A percentile compares a stretch with the other conserved stretches of the same genome.
Conservation (phyloP, 1,140 invertebrate species). For the Temnothorax nylanderi region DNA sequence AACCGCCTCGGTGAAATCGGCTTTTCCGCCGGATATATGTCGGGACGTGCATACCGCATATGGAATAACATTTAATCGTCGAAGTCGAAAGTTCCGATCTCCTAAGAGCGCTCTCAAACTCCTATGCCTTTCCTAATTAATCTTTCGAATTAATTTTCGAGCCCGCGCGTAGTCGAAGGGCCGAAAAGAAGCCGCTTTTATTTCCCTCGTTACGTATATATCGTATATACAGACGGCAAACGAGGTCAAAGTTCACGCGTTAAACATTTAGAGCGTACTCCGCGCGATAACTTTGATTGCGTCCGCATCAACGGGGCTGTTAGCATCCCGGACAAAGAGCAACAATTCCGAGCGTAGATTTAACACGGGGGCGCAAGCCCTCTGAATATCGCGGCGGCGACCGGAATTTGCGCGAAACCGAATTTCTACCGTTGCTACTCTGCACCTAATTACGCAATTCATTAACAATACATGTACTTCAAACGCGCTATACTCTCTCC, state of each 20-base stretch:
- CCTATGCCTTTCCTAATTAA: background rate
- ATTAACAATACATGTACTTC: slow-evolving; percentile 76
- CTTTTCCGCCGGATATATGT: background rate
- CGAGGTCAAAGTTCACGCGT: slow-evolving; percentile 54
- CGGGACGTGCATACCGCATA: background rate
- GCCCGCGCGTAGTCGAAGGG: background rate
- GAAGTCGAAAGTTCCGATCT: background rate
- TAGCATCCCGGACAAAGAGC: slow-evolving; percentile 63
- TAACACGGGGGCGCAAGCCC: background rate
- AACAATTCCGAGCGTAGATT: slow-evolving; percentile 56
- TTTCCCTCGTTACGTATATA: background rate
- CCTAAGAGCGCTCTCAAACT: background rate
- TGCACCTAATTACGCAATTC: slow-evolving; percentile 75
- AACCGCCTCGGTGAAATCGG: background rate
- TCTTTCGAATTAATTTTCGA: background rate
- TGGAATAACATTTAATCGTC: background rate
- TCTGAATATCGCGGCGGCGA: slow-evolving; percentile 51
- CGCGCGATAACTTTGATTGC: slow-evolving; percentile 54
- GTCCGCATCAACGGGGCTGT: slow-evolving; percentile 46
- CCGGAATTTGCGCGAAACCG: slow-evolving; percentile 22
- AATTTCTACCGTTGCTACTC: slow-evolving; percentile 63
- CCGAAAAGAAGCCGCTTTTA: background rate
- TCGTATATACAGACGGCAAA: background rate
- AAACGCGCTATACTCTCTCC: slow-evolving; percentile 49
- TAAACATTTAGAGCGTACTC: slow-evolving; percentile 51